A percentile compares a stretch with the other conserved stretches of the same genome.
phyloP scores from a whole-genome alignment of 2,888 invertebrate species.

The Malacosoma neustria region DNA sequence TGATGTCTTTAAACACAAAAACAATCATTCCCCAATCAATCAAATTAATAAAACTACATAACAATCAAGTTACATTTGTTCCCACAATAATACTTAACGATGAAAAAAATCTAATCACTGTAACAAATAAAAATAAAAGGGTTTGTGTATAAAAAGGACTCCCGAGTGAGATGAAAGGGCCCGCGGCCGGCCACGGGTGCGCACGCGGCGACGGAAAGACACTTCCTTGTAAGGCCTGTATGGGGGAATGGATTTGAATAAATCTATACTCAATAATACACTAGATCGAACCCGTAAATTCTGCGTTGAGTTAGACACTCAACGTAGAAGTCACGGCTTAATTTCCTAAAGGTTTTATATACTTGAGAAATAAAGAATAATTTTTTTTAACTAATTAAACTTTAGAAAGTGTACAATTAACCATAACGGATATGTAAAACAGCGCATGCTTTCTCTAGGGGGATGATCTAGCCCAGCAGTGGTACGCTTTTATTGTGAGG shows the following conservation, averaged over 20 bases:
- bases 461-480: too few relatives aligned
- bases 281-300: too few relatives aligned
- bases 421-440: too few relatives aligned
- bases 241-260: conserved; percentile 4
- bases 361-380: too few relatives aligned
- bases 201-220: conserved; percentile 35
- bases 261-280: too few relatives aligned
- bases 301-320: too few relatives aligned
- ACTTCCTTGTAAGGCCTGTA: conserved; percentile 36
- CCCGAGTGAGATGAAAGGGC: conserved; percentile 59
- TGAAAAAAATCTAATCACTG: conserved; percentile 51
- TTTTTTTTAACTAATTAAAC: too few relatives aligned
- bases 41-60: conserved; percentile 44
- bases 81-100: conserved; percentile 60
- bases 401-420: too few relatives aligned
- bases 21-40: conserved; percentile 44
- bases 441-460: too few relatives aligned
- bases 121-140: conserved; percentile 41
- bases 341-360: too few relatives aligned
- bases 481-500: too few relatives aligned
- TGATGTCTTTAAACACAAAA: conserved; percentile 15
- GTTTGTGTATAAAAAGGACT: conserved; percentile 40
- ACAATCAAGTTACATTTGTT: conserved; percentile 44
- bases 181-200: conserved; percentile 34
- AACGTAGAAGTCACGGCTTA: too few relatives aligned